These are phyloP conservation scores for Sepioteuthis lessoniana DNA, from an alignment of 2,888 invertebrate genomes.

Conservation along the genomic window DNA sequence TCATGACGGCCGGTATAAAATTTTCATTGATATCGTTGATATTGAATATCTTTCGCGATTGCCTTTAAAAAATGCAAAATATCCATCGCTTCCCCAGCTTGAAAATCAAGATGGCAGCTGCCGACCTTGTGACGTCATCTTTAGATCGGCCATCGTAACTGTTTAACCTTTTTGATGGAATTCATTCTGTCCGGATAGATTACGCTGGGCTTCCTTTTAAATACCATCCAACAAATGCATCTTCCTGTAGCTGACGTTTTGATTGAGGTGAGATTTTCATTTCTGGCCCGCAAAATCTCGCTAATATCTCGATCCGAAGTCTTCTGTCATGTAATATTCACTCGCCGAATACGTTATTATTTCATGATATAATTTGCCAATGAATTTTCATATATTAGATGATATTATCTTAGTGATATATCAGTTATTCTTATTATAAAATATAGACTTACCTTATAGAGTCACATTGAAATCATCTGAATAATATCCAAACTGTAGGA, in stretches of 20 bases:
- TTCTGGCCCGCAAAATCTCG: not conserved
- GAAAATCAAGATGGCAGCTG: not conserved
- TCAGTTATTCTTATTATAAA: too few species aligned
- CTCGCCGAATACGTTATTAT: not conserved
- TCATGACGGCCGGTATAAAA: too few species aligned
- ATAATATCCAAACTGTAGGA: too few species aligned
- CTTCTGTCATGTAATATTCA: not conserved
- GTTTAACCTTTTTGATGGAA: slow-evolving; percentile 3
- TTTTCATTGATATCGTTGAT: too few species aligned
- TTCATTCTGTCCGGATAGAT: slow-evolving; percentile 33
- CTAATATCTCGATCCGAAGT: not conserved
- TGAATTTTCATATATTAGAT: too few species aligned
- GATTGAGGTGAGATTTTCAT: not conserved
- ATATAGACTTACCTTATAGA: too few species aligned
- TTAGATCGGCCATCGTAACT: not conserved
- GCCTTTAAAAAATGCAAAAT: too few species aligned
- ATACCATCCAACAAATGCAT: not conserved
- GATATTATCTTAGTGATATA: too few species aligned
- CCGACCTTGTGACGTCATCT: not conserved
- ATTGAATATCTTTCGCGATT: too few species aligned
- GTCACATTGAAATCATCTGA: too few species aligned
- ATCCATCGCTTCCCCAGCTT: too few species aligned
- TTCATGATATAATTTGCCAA: too few species aligned
- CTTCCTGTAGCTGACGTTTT: slow-evolving; percentile 11
- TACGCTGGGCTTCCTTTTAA: not conserved